Evolutionary conservation across 1,140 invertebrate genomes (phyloP), one percentile per base, ranked within the genome.

Genomic region (Lucilia cuprina): DNA sequence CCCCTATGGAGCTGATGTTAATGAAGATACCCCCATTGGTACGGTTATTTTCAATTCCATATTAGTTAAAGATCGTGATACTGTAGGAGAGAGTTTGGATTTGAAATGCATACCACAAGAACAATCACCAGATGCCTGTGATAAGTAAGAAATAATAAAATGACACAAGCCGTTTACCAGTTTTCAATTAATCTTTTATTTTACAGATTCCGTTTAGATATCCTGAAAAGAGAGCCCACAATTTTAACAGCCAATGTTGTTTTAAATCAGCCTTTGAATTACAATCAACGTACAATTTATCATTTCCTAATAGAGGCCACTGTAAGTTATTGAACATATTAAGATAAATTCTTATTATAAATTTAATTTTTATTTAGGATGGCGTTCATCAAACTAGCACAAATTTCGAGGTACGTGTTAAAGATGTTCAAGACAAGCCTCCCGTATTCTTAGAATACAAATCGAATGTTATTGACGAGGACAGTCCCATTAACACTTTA

Each of bases 401-500:
- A 0, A 94, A 93, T 13, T 94, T 97, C 9, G 94, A 95, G 88
- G 94, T 97, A 21, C 94, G 94, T 84, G 94, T 98, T 0, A 93
- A 94, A 74, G 96, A 98, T 89, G 94, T 97, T 14, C 96, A 97
- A 91, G 96, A 97, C 88, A 95, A 94, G 34, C 95, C 96, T 1
- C 96, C 96, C 0, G 93, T 95, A 55, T 98, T 98, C 91, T 93
- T 94, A 35, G 96, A 96, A 2, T 94, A 96, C 0, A 92, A 97
- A 34, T 95, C 95, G 10, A 95, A 95, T 0, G 94, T 97, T 41
- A 93, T 98, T n/a, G 92, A 93, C 30, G 97, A 98, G 91, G 96
- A 97, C 88, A 95, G 95, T 85, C 94, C 95, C 0, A 96, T 98
- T 77, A 96, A 96, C n/a, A 96, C 95, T 3, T 91, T 96, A 13